phyloP scores from a whole-genome alignment of 1,140 invertebrate species.

The Diabrotica undecimpunctata region DNA sequence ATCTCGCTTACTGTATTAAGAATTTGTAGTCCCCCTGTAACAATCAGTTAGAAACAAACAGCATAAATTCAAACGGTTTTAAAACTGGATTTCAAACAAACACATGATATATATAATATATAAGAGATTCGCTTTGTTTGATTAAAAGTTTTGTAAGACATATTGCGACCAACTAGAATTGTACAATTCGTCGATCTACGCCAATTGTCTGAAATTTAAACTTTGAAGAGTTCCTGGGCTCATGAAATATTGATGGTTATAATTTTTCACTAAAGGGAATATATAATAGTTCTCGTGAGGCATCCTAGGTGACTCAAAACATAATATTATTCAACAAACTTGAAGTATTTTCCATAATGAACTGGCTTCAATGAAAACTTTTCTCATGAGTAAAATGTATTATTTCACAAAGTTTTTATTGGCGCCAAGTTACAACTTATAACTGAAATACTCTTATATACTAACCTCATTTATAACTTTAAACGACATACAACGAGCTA shows the following conservation, averaged over 20 bases:
- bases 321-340: conserved; percentile 16
- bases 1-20: too few relatives aligned
- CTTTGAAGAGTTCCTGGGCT: background rate
- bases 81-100: too few relatives aligned
- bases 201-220: background rate
- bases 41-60: too few relatives aligned
- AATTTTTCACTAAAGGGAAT: conserved; percentile 8
- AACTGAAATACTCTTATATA: background rate
- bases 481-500: background rate
- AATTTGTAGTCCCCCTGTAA: too few relatives aligned
- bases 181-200: too few relatives aligned
- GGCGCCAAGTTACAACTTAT: background rate
- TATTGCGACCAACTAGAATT: too few relatives aligned
- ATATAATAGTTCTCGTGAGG: conserved; percentile 6
- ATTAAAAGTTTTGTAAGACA: too few relatives aligned
- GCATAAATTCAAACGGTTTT: too few relatives aligned
- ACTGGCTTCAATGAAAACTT: conserved; percentile 15
- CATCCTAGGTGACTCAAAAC: conserved; percentile 10
- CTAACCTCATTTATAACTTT: too few relatives aligned
- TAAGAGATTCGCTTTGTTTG: too few relatives aligned
- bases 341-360: conserved; percentile 14
- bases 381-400: conserved; percentile 12
- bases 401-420: conserved; percentile 14
- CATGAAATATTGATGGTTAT: conserved; percentile 13
- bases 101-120: too few relatives aligned